These are phyloP conservation scores for Macquaria ambigua DNA, from an alignment of 2,113 vertebrate species.

Conservation along the genomic window DNA sequence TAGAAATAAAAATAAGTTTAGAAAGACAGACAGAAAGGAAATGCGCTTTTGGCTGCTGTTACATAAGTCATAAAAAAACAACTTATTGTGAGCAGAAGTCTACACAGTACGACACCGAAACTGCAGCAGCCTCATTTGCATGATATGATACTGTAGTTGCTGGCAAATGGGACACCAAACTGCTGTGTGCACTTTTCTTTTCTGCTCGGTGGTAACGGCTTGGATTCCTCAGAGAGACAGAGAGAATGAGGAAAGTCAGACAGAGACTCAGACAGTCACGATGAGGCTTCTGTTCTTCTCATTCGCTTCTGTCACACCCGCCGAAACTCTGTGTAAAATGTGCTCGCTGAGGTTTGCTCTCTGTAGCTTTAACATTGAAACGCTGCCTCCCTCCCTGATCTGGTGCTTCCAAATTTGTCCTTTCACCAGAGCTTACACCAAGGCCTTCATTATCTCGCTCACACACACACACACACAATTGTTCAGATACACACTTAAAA, in stretches of 20 bases:
- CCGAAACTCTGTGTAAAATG: conserved; percentile 41
- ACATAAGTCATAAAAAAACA: conserved; percentile 9
- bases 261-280: conserved; percentile 19
- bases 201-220: conserved; percentile 13
- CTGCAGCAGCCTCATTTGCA: conserved; percentile 44
- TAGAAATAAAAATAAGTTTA: not conserved
- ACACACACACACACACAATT: conserved; percentile 31
- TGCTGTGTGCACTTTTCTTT: conserved; percentile 23
- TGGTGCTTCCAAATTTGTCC: conserved; percentile 79
- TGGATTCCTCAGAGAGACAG: conserved; percentile 40
- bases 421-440: conserved; percentile 76
- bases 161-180: conserved; percentile 36
- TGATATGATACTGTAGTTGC: conserved; percentile 30
- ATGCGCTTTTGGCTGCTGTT: conserved; percentile 18
- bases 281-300: conserved; percentile 59
- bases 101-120: not conserved
- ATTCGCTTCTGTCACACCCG: conserved; percentile 39
- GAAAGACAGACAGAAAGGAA: not conserved
- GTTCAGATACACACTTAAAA: conserved; percentile 48
- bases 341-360: conserved; percentile 42
- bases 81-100: not conserved
- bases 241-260: conserved; percentile 23
- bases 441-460: conserved; percentile 79
- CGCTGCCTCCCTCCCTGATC: conserved; percentile 69
- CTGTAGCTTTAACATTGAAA: conserved; percentile 55